Conservation (phyloP, 2,113 vertebrate species). For the Pelecanus crispus region DNA sequence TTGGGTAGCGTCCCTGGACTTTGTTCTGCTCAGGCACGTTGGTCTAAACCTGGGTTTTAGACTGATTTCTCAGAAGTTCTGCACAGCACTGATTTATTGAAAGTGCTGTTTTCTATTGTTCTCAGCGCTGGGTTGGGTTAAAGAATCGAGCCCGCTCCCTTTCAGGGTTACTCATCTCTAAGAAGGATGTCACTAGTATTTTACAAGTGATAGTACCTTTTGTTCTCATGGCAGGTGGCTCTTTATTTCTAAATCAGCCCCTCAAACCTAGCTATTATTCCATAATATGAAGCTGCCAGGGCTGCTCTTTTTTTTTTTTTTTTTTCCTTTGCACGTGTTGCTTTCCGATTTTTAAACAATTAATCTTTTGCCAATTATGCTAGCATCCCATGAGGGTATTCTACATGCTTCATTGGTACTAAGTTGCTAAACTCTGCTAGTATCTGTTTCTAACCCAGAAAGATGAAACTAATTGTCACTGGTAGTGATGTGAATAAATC, state of each 20-base stretch:
- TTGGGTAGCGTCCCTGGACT: neutral
- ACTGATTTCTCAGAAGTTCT: neutral
- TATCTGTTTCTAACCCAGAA: constrained; percentile 7
- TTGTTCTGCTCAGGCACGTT: neutral
- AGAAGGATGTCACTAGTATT: neutral
- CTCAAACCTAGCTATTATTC: neutral
- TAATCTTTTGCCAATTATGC: constrained; percentile 54
- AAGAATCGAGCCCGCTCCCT: neutral
- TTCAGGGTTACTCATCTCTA: neutral
- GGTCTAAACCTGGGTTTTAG: neutral
- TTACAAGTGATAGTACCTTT: neutral
- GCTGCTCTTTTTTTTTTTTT: neutral
- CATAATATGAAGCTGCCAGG: neutral
- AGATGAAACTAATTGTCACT: constrained; percentile 14
- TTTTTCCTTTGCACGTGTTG: neutral
- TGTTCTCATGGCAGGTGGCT: neutral
- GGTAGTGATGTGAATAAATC: neutral
- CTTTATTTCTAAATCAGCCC: neutral
- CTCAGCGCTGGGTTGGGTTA: neutral
- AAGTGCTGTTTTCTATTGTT: neutral
- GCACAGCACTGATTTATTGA: neutral
- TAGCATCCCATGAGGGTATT: constrained; percentile 25
- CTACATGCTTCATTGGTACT: constrained; percentile 28
- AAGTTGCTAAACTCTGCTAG: constrained; percentile 9
- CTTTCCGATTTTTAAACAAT: constrained; percentile 42